phyloP scores from a whole-genome alignment of 2,797 vertebrate genomes.

The Hafferia zeledoni region DNA sequence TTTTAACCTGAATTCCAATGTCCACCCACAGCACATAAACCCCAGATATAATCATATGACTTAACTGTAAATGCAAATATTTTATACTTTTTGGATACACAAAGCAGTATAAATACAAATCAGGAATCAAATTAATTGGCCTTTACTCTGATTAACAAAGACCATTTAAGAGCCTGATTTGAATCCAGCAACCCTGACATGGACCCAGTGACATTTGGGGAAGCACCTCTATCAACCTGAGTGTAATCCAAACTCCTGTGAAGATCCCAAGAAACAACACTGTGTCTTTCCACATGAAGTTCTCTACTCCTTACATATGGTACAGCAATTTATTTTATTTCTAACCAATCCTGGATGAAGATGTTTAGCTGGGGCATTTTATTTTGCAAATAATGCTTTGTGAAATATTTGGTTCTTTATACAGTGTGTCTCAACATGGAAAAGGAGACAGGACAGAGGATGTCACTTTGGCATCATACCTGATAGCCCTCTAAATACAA shows the following conservation, averaged over 20 bases:
- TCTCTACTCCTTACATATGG: not conserved
- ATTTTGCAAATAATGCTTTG: not conserved
- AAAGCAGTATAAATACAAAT: not conserved
- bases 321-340: not conserved
- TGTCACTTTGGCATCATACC: not conserved
- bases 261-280: not conserved
- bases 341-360: not conserved
- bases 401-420: not conserved
- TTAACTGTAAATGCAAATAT: not conserved
- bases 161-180: not conserved
- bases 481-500: not conserved
- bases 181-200: not conserved
- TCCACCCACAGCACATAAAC: not conserved
- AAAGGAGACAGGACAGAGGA: not conserved
- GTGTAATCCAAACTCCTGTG: not conserved
- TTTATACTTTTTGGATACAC: not conserved
- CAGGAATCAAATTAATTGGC: not conserved
- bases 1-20: not conserved
- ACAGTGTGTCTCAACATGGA: not conserved
- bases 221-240: not conserved
- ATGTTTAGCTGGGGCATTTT: not conserved
- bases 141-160: not conserved
- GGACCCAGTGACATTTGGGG: not conserved
- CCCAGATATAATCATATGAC: not conserved
- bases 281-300: not conserved